These are phyloP conservation scores for Pelodytes ibericus DNA, from an alignment of 2,797 vertebrate species.

Conservation along the genomic window DNA sequence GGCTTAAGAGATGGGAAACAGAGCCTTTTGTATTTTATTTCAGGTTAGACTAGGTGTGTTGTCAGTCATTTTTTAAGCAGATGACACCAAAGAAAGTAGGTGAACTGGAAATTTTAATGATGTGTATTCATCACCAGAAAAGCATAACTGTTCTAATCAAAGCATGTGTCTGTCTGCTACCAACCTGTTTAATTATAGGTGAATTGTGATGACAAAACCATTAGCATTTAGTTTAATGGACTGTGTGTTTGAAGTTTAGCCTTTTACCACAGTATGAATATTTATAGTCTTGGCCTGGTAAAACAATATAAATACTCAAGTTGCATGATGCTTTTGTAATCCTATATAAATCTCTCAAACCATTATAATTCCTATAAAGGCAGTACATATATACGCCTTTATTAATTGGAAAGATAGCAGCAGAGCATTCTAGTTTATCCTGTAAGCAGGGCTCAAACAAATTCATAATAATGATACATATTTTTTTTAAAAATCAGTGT, in stretches of 20 bases:
- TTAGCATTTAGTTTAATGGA: background rate
- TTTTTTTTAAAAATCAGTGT: too few relatives aligned
- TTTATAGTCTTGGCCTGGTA: background rate
- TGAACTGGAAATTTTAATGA: background rate
- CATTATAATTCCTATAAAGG: background rate
- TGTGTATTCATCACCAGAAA: background rate
- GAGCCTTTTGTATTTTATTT: too few relatives aligned
- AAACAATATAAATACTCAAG: background rate
- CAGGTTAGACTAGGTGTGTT: too few relatives aligned
- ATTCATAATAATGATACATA: too few relatives aligned
- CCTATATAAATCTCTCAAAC: constrained; percentile 1
- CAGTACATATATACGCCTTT: background rate
- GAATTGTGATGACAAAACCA: background rate
- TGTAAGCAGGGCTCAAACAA: background rate
- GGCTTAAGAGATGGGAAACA: too few relatives aligned
- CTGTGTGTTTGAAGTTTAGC: background rate
- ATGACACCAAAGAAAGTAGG: background rate
- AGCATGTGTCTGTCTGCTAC: background rate
- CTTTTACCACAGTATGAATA: constrained; percentile 5
- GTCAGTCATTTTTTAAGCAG: background rate
- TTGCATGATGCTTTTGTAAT: constrained; percentile 1
- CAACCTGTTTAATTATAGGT: constrained; percentile 1
- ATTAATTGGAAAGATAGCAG: background rate
- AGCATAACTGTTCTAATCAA: background rate
- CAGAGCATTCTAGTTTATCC: background rate